Percentiles rank a stretch among this genome's conserved stretches.
These are phyloP conservation scores for Bufo gargarizans DNA, from an alignment of 2,113 vertebrate genomes.

Conservation along the genomic window DNA sequence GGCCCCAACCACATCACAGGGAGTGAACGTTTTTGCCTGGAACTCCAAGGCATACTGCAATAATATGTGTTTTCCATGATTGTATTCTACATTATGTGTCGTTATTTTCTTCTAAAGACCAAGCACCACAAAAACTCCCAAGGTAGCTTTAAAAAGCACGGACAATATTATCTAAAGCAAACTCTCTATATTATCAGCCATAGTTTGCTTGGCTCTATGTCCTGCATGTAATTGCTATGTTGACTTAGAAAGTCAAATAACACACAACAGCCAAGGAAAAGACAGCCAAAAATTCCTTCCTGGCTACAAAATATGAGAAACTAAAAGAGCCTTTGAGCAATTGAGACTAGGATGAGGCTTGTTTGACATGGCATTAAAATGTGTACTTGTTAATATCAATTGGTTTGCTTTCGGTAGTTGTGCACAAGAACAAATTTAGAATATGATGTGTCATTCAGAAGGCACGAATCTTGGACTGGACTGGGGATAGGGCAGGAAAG, in stretches of 20 bases:
- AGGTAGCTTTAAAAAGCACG: neutral
- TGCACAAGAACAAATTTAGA: neutral
- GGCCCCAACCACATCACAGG: too few relatives aligned
- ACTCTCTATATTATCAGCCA: neutral
- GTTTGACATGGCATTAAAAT: slow-evolving; percentile 43
- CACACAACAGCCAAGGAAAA: slow-evolving; percentile 32
- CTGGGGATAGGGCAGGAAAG: neutral
- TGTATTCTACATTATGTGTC: too few relatives aligned
- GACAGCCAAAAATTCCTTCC: slow-evolving; percentile 36
- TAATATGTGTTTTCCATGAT: too few relatives aligned
- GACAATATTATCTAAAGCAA: neutral
- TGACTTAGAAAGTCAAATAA: slow-evolving; percentile 48
- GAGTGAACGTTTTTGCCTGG: too few relatives aligned
- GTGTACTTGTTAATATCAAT: slow-evolving; percentile 8
- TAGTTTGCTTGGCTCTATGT: slow-evolving; percentile 13
- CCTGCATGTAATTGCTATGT: slow-evolving; percentile 30
- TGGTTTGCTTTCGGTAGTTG: neutral
- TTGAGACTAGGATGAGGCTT: slow-evolving; percentile 16
- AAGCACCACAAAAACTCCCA: neutral
- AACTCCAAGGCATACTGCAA: too few relatives aligned
- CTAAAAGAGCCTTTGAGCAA: slow-evolving; percentile 7
- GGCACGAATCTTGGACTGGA: neutral
- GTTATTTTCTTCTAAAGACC: too few relatives aligned
- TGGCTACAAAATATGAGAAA: slow-evolving; percentile 45
- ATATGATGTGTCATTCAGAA: neutral